Evolutionary conservation across 2,888 invertebrate genomes (phyloP).

Genomic region (Parthenolecanium corni): DNA sequence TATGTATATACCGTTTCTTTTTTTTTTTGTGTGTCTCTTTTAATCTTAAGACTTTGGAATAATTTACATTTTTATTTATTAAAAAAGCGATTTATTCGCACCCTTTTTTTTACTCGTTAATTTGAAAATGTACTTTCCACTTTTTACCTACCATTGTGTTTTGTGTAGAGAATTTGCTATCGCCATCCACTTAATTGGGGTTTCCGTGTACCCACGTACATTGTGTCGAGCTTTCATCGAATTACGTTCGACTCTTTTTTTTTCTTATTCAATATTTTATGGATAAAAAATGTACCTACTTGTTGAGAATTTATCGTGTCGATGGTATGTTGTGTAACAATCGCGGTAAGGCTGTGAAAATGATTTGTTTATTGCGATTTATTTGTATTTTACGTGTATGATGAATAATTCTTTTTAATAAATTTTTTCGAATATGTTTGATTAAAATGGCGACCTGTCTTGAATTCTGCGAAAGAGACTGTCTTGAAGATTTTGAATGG

Average conservation of each 20-base stretch:
- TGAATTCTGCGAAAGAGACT: too few relatives aligned
- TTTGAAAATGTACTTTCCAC: too few relatives aligned
- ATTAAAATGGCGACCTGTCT: too few relatives aligned
- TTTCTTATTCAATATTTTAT: not conserved
- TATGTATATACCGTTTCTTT: too few relatives aligned
- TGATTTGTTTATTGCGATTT: slow-evolving; percentile 15
- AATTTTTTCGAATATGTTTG: not conserved
- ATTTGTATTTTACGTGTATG: not conserved
- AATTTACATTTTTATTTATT: too few relatives aligned
- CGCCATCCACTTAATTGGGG: too few relatives aligned
- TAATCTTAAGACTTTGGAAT: not conserved
- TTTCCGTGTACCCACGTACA: too few relatives aligned
- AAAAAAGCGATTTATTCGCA: too few relatives aligned
- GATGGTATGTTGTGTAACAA: not conserved
- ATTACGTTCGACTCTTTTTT: not conserved
- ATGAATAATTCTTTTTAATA: not conserved
- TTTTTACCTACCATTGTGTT: too few relatives aligned
- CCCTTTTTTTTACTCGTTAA: not conserved
- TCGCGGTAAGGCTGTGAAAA: slow-evolving; percentile 17
- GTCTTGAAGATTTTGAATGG: too few relatives aligned
- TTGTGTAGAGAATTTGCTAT: too few relatives aligned
- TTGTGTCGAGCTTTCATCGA: too few relatives aligned
- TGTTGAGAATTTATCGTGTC: not conserved
- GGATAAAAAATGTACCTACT: not conserved
- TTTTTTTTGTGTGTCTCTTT: not conserved